Evolutionary conservation across 2,888 invertebrate genomes (phyloP), one percentile per base, ranked within the genome.

Genomic region (Cryptophagus acutangulus): DNA sequence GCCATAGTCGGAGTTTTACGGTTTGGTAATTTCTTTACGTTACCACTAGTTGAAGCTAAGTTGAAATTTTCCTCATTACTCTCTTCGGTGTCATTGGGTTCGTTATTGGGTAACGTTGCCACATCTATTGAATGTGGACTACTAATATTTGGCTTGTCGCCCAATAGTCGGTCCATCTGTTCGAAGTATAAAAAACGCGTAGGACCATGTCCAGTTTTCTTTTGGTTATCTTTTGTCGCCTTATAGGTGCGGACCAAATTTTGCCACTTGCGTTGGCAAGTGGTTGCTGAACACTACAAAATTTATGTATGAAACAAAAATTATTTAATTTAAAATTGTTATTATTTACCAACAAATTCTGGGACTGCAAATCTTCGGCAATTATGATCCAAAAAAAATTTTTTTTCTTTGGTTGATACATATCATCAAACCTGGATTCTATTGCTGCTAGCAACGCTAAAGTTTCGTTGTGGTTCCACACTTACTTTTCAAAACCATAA

Each of bases 121-220:
- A 38, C 45, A 37, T 45, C 41, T 13, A 38, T 33, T 1, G 43
- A 36, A 25, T 48, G 48, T 15, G 47, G 47, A 29, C 43, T 44
- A 8, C 35, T 17, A 3, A 35, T 38, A 10, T 33, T 46, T 3
- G 40, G 43, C 14, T 34, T 25, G 18, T 38, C 40, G 2, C 43
- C 46, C 17, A 46, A 14, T 16, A 44, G 17, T 24, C 28, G 34
- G 31, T 38, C 43, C 17, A 44, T 14, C 15, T 17, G 35, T 8
- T 44, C 16, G 30, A 20, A 46, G 41, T 33, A 46, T 4, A 17
- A 4, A 13, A 46, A 46, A 4, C 38, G 18, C 1, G 43, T 20
- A n/a, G 42, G 36, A 5, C 42, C 41, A 8, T 38, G 9, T 8
- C 42, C 45, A 15, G 30, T 45, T 38, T 43, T 42, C 12, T 33